Evolutionary conservation across 2,113 vertebrate species (phyloP), one percentile per base, ranked within the genome.

Genomic region (Grantiella picta): DNA sequence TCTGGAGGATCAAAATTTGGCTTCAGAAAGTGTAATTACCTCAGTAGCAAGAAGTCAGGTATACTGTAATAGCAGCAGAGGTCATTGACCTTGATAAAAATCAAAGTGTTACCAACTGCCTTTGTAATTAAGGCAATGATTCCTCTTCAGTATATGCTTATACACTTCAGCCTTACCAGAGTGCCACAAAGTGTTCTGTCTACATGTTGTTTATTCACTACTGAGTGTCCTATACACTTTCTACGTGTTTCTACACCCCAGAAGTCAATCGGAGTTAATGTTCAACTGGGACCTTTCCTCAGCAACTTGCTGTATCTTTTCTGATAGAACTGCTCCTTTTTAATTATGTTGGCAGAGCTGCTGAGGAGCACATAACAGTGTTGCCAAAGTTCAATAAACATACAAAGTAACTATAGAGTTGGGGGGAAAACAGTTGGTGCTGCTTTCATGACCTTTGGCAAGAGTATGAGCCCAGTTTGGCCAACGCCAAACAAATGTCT

Each of bases 191-290:
- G 79, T 90, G 84, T 68, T 82, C 87, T 86, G 23, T 10, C 71
- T 89, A 40, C 65, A 28, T 49, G 49, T 61, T 96, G 82, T 96
- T 97, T 97, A 78, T 86, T 85, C 64, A 63, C 91, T 64, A 38
- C 81, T 66, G 3, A 0, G 45, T 90, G 89, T 89, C 61, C 86
- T 82, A 94, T 77, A 94, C 49, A n/a, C 72, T 94, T 87, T 52
- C 88, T 82, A 72, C 42, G 9, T 95, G 84, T 86, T 92, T 90
- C 92, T 91, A 56, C 79, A 80, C 28, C n/a, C 79, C 50, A 59
- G 45, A 84, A 95, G 75, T 92, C 89, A 82, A 77, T 69, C 54
- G 33, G 60, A 92, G 96, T 97, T 97, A 97, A 97, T 96, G 60
- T 96, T 96, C 89, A 96, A 90, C 86, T 33, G 36, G 53, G 78